These are phyloP conservation scores for Anthonomus grandis DNA, from an alignment of 1,140 invertebrate genomes.

Conservation along the genomic window DNA sequence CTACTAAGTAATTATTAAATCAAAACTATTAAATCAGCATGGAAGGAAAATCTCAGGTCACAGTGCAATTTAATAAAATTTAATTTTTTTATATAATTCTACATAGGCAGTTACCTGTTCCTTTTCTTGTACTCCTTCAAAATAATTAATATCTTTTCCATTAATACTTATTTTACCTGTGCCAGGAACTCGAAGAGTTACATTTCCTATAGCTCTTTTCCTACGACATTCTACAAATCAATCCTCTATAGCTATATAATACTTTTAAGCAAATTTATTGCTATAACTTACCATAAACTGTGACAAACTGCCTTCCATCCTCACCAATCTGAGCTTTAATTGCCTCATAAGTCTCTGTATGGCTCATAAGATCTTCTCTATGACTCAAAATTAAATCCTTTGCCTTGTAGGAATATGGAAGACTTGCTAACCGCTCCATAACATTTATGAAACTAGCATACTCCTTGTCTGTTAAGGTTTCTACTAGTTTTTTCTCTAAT, in stretches of 20 bases:
- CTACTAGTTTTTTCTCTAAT: conserved; percentile 66
- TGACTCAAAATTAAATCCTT: conserved; percentile 73
- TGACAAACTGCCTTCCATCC: conserved; percentile 64
- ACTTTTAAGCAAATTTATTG: background rate
- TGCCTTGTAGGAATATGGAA: conserved; percentile 66
- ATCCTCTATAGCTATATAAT: background rate
- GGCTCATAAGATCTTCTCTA: conserved; percentile 55
- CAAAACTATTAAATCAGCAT: no score
- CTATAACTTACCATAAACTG: conserved; percentile 57
- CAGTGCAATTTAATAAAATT: no score
- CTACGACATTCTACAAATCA: conserved; percentile 62
- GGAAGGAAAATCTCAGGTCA: no score
- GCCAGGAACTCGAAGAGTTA: conserved; percentile 70
- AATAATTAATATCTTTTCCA: conserved; percentile 73
- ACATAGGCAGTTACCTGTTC: conserved; percentile 81
- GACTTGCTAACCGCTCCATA: conserved; percentile 66
- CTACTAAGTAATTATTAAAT: no score
- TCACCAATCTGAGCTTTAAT: conserved; percentile 65
- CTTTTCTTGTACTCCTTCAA: conserved; percentile 62
- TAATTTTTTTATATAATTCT: no score
- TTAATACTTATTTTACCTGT: conserved; percentile 82
- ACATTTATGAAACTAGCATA: conserved; percentile 72
- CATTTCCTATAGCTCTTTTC: conserved; percentile 66
- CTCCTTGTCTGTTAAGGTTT: conserved; percentile 66
- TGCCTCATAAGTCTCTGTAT: conserved; percentile 54